phyloP scores from a whole-genome alignment of 2,888 invertebrate species.

The Nymphalis c-album region DNA sequence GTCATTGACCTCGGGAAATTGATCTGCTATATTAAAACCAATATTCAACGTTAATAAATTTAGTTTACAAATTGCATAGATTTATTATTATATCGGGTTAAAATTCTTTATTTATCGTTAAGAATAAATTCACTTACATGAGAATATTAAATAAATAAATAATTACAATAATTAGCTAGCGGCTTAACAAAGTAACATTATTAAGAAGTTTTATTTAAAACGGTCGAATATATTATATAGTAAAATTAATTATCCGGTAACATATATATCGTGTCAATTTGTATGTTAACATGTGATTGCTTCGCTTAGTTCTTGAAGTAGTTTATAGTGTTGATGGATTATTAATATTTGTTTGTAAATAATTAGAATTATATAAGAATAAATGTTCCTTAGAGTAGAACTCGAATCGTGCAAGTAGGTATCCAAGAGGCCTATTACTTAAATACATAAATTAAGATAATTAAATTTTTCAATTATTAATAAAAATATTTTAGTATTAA shows the following conservation, averaged over 20 bases:
- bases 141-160: too few species aligned
- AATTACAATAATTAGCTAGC: too few species aligned
- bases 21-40: too few species aligned
- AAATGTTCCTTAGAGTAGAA: conserved; percentile 8
- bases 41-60: too few species aligned
- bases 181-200: too few species aligned
- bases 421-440: conserved; percentile 62
- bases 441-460: conserved; percentile 4
- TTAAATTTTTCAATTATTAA: conserved; percentile 6
- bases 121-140: too few species aligned
- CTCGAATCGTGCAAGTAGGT: conserved; percentile 54
- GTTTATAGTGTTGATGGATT: background rate
- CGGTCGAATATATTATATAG: background rate
- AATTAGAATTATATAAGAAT: background rate
- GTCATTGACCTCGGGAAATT: too few species aligned
- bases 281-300: background rate
- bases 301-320: background rate
- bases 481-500: background rate
- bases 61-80: background rate
- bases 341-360: background rate
- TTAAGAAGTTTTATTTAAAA: too few species aligned
- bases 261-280: background rate
- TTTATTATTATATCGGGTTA: too few species aligned
- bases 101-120: too few species aligned
- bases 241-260: background rate